Conservation (phyloP, 2,113 vertebrate genomes). For the Catharus minimus region DNA sequence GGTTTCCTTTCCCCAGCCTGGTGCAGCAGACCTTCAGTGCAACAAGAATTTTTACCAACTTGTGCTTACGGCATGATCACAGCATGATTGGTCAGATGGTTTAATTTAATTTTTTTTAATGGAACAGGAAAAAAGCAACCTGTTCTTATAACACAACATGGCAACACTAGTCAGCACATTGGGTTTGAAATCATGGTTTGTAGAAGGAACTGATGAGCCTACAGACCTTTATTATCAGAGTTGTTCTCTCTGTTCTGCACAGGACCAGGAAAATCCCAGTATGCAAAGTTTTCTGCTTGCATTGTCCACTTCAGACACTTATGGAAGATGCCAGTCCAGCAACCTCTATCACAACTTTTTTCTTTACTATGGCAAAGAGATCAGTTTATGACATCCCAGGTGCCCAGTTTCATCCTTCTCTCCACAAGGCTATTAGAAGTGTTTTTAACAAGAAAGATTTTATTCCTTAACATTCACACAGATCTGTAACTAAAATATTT, state of each 20-base stretch:
- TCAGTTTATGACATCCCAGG: background rate
- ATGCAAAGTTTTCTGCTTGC: background rate
- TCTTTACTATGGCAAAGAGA: background rate
- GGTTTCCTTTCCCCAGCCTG: background rate
- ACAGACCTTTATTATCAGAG: background rate
- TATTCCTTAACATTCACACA: background rate
- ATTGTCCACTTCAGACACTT: background rate
- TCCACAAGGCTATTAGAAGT: background rate
- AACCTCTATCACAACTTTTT: fast-evolving
- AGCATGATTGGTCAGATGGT: background rate
- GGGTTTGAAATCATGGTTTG: background rate
- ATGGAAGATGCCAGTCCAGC: background rate
- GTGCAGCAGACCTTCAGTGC: background rate
- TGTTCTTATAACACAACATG: background rate
- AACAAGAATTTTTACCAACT: background rate
- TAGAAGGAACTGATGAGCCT: background rate
- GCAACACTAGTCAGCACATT: background rate
- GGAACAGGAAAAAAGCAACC: background rate
- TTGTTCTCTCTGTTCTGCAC: background rate
- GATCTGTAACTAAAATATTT: background rate
- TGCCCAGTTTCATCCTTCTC: background rate
- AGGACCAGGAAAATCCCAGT: background rate
- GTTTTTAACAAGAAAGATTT: background rate
- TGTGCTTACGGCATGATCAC: fast-evolving
- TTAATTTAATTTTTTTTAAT: background rate